Conservation (phyloP, 1,140 invertebrate species). For the Drosophila pseudoobscura region DNA sequence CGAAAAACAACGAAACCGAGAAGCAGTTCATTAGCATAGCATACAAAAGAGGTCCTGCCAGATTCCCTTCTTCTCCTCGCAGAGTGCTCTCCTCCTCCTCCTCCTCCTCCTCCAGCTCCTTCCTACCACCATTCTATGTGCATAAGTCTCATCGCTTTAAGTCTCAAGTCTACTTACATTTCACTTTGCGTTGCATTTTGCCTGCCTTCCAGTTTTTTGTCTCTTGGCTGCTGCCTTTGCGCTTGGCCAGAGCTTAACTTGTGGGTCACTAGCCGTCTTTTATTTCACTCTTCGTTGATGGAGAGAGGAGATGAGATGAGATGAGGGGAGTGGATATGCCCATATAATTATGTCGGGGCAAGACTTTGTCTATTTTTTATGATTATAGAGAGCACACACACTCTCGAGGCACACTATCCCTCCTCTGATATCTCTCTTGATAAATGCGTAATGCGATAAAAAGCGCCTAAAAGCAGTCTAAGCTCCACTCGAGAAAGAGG, state of each 20-base stretch:
- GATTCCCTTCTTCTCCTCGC: not conserved
- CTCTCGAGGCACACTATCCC: constrained; percentile 9
- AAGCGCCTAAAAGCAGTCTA: constrained; percentile 58
- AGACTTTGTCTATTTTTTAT: constrained; percentile 47
- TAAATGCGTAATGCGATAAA: constrained; percentile 59
- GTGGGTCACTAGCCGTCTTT: constrained; percentile 54
- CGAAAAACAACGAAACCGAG: constrained; percentile 11
- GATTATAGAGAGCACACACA: constrained; percentile 23
- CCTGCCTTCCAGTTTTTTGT: constrained; percentile 2
- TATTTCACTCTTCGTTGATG: constrained; percentile 28
- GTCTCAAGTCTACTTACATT: constrained; percentile 59
- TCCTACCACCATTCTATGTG: constrained; percentile 11
- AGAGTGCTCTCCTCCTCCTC: no score
- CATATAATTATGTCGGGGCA: constrained; percentile 53
- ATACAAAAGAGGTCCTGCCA: constrained; percentile 37
- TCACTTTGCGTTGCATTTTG: constrained; percentile 66
- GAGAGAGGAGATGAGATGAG: constrained; percentile 7
- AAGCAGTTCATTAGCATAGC: constrained; percentile 64
- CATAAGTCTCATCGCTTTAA: constrained; percentile 47
- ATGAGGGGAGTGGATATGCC: not conserved
- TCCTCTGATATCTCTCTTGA: constrained; percentile 9
- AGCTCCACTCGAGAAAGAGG: constrained; percentile 15
- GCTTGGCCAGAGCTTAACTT: constrained; percentile 36
- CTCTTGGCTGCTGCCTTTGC: constrained; percentile 5
- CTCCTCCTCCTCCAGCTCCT: not conserved